Evolutionary conservation across 1,140 invertebrate genomes (phyloP).

Genomic region (Yoshiicerus persimilis): DNA sequence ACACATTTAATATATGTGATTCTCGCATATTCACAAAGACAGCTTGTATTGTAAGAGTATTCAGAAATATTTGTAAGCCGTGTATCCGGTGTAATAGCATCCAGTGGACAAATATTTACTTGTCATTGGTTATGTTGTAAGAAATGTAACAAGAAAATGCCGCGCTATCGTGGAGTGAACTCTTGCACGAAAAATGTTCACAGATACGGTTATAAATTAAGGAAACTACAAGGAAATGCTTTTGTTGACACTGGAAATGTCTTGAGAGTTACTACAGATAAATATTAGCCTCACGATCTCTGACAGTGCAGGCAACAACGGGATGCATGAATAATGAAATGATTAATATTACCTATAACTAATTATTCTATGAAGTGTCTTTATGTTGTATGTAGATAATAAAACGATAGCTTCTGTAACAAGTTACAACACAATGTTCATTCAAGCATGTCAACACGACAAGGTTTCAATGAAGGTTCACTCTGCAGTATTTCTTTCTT

Average conservation of each 20-base stretch:
- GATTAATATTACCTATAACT: neutral
- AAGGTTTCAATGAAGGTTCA: neutral
- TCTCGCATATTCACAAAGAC: no score
- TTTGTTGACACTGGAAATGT: constrained; percentile 5
- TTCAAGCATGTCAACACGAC: neutral
- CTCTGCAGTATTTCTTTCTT: neutral
- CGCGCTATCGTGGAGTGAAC: neutral
- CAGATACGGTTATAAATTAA: neutral
- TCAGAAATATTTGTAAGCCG: neutral
- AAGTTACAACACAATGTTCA: neutral
- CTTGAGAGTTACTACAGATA: neutral
- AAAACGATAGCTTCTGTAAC: neutral
- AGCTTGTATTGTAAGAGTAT: no score
- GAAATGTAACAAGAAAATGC: neutral
- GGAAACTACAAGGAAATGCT: neutral
- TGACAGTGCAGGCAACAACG: neutral
- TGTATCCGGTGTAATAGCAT: no score
- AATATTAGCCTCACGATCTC: neutral
- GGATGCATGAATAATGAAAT: constrained; percentile 13
- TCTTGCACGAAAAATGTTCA: neutral
- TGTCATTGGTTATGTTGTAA: neutral
- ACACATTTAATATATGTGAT: no score
- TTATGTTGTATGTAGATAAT: neutral
- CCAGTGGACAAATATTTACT: neutral
- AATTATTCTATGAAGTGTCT: neutral